phyloP scores from a whole-genome alignment of 2,888 invertebrate species.

The Caenorhabditis sp. region DNA sequence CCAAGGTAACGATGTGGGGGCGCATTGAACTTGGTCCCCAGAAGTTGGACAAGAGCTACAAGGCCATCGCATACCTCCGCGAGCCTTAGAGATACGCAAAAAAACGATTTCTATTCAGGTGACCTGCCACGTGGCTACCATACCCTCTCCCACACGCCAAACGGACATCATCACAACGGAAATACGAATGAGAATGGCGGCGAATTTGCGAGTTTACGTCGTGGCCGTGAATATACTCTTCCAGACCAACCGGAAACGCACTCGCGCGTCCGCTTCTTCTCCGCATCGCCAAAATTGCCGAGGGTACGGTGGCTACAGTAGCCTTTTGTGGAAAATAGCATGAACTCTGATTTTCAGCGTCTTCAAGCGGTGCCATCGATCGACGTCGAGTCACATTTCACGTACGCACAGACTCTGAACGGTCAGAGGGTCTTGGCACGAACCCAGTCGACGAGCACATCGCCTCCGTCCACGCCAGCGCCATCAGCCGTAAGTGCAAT shows the following conservation, averaged over 20 bases:
- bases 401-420: conserved; percentile 59
- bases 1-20: conserved; percentile 48
- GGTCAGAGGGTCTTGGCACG: conserved; percentile 60
- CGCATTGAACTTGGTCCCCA: no score
- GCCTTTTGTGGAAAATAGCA: not conserved
- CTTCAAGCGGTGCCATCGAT: conserved; percentile 57
- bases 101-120: conserved; percentile 11
- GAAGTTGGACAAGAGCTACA: no score
- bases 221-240: conserved; percentile 62
- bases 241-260: conserved; percentile 46
- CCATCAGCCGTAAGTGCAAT: not conserved
- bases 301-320: no score
- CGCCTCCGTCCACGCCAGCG: conserved; percentile 32
- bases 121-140: conserved; percentile 25
- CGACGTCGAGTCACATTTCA: conserved; percentile 58
- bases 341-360: conserved; percentile 23
- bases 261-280: conserved; percentile 57
- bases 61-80: no score
- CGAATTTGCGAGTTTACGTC: conserved; percentile 63
- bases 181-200: not conserved
- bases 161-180: not conserved
- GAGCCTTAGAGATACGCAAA: not conserved
- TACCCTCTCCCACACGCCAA: conserved; percentile 3
- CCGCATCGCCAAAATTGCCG: conserved; percentile 63
- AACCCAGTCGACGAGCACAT: conserved; percentile 59